Evolutionary conservation across 2,113 vertebrate genomes (phyloP).

Genomic region (Chinchilla lanigera): DNA sequence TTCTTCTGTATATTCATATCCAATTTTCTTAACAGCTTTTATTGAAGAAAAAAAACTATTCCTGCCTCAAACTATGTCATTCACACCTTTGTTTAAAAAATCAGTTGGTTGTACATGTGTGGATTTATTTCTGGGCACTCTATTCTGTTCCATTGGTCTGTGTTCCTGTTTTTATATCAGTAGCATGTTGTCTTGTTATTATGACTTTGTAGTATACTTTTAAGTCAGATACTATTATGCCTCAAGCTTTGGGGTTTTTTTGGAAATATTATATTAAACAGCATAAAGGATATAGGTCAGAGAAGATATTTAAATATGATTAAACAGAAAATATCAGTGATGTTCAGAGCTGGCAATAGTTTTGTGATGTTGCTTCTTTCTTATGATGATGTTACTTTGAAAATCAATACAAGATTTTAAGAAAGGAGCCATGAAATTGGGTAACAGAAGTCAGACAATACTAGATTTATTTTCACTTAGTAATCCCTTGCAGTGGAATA

Average conservation of each 20-base stretch:
- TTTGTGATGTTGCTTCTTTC: not conserved
- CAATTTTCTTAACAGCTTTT: not conserved
- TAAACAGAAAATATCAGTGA: not conserved
- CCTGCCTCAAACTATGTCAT: not conserved
- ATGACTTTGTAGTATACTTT: not conserved
- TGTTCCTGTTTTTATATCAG: not conserved
- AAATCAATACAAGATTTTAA: constrained; percentile 20
- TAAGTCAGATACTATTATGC: not conserved
- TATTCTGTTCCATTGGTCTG: not conserved
- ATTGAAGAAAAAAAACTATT: not conserved
- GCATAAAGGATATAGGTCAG: not conserved
- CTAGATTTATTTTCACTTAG: not conserved
- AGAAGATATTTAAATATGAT: not conserved
- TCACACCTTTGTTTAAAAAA: not conserved
- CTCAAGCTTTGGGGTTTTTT: not conserved
- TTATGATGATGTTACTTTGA: constrained; percentile 2
- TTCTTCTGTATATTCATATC: not conserved
- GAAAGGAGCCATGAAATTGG: not conserved
- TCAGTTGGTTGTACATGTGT: not conserved
- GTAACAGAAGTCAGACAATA: not conserved
- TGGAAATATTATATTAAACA: not conserved
- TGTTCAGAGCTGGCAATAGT: not conserved
- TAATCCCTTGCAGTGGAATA: not conserved
- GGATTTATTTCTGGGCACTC: not conserved
- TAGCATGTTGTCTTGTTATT: not conserved